Evolutionary conservation across 2,888 invertebrate species (phyloP), one percentile per base, ranked within the genome.

Genomic region (Campoletis raptor): DNA sequence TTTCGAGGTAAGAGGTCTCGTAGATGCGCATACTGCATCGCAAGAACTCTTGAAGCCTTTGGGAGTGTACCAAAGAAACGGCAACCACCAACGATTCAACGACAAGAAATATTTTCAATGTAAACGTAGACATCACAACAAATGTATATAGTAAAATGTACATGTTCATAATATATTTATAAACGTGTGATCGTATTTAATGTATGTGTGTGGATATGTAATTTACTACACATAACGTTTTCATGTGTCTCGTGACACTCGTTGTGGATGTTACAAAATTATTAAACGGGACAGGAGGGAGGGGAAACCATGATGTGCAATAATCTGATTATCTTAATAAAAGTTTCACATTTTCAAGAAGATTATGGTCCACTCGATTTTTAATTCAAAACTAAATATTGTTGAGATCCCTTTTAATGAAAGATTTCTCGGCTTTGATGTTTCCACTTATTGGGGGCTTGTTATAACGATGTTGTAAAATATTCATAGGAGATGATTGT

Each of bases 31-130:
- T 36, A 64, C 61, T 37, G 54, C 45, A 54, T 73, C 70, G 66
- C 80, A 80, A 86, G 54, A 82, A 83, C 72, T 52, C 83, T 57
- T 45, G 76, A 40, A 77, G 54, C 80, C 52, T 80, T 24, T 52
- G 80, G 52, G 70, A 80, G 45, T 37, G 67, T 57, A 48, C 76
- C 57, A 40, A 77, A 76, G 57, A 67, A 86, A 42, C 64, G 61
- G 76, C 54, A 52, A 70, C 66, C 40, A 40, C 83, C 45, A 18
- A 57, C 40, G 42, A 61, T 76, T 40, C 61, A n/a, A 48, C 61
- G 52, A 24, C 69, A 61, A 61, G 76, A 77, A 81, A 85, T 83
- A 77, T 85, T 82, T 85, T 78, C n/a, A 36, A 54, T 52, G 30
- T 30, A 8, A 52, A 70, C 48, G 66, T 21, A 64, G 61, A 79